Evolutionary conservation across 2,888 invertebrate genomes (phyloP), one percentile per base, ranked within the genome.

Genomic region (Amorpha juglandis): DNA sequence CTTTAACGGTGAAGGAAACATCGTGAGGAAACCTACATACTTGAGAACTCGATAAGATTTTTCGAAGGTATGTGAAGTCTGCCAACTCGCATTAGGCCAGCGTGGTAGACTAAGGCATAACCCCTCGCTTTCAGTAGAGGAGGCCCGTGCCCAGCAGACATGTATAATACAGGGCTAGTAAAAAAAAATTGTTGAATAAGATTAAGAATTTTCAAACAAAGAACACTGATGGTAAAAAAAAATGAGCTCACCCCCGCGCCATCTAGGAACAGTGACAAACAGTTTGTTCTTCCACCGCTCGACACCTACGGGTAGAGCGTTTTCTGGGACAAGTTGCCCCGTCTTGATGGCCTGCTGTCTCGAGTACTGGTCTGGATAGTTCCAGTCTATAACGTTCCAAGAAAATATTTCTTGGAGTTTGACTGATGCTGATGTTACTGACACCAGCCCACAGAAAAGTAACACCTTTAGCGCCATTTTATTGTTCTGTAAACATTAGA

Each of bases 231-330:
- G 33, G 12, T 7, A 27, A 14, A 33, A n/a, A 21, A 51, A 6
- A 7, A 62, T 42, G 1, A 11, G 70, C 94, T 92, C 81, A 97
- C 97, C 97, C 85, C 95, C 90, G 71, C 94, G 94, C 97, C 97
- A 97, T 77, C 98, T 94, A 0, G 98, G 98, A 1, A 97, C 96
- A 11, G 95, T 95, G 33, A 98, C 95, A 83, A 97, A 98, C n/a
- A 98, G 92, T 74, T 97, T 97, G 80, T 97, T 95, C 70, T 94
- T 94, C 95, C 96, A 97, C 68, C 97, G 92, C 84, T 98, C 97
- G 38, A 98, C 95, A 21, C 97, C 98, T 0, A 97, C 97, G 0
- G 97, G 97, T 0, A 97, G 89, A 64, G 95, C 96, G 81, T 97
- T 97, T 80, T 96, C 96, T 0, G 96, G 97, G 11, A 96, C 94